Base-by-base conservation (phyloP, 2,797 vertebrate genomes). In the Gobio occitaniae region DNA sequence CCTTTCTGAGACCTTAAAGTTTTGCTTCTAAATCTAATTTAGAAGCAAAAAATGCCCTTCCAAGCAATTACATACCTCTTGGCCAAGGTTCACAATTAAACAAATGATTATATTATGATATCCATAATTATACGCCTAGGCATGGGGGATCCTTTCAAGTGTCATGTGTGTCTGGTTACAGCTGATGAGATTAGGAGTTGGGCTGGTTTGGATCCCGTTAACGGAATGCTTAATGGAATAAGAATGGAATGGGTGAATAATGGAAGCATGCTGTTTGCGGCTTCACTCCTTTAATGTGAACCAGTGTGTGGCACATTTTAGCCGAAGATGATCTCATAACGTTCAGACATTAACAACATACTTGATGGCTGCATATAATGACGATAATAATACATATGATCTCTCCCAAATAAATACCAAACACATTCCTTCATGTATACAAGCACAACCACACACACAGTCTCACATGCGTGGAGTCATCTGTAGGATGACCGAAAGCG, bases 61-160 rank as follows among this genome's bases (percentile, higher is more conserved):
- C 89, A 92, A 88, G 90, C 91, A 93, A 94, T 95, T 92, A 93
- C 92, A 94, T 93, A 92, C 91, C 87, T 92, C 88, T 93, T 95
- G 93, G 93, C 91, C 90, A 91, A 84, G 84, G 88, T 90, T 94
- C 92, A 90, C 90, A 93, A 95, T 95, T 93, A 95, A 94, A 93
- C 91, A 93, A 94, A 94, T 91, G 84, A 94, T 92, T 93, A 90
- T 93, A 93, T 93, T 94, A 94, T 90, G 93, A 94, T 94, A 93
- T 90, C 91, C 91, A 87, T 89, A 93, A 94, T 94, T 93, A 94
- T 90, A 93, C 87, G 91, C 92, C 92, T 93, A 93, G 90, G 72
- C 92, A 92, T 92, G 89, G 90, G 91, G 87, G 87, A n/a, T 88
- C 85, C 93, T 95, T 95, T 95, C 89, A 95, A 92, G 92, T 93